A percentile compares a stretch with the other conserved stretches of the same genome.
phyloP scores from a whole-genome alignment of 2,113 vertebrate genomes.

The Nyctereutes procyonoides region DNA sequence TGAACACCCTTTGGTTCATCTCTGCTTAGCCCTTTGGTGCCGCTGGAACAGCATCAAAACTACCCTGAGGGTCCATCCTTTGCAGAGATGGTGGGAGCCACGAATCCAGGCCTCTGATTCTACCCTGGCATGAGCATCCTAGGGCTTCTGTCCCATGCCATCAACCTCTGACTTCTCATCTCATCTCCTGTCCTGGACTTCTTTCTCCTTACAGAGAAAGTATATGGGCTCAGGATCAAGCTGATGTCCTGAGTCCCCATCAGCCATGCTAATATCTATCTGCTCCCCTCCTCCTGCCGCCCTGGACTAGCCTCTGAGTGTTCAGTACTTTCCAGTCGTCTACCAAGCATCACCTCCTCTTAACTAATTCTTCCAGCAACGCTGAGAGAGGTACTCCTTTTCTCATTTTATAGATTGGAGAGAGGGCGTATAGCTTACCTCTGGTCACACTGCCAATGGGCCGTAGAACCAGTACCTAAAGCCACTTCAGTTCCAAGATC shows the following conservation, averaged over 20 bases:
- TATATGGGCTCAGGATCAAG: not conserved
- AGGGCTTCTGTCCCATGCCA: not conserved
- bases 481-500: not conserved
- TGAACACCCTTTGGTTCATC: no score
- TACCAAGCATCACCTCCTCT: not conserved
- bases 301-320: not conserved
- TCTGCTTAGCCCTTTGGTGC: not conserved
- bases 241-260: not conserved
- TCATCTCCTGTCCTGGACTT: not conserved
- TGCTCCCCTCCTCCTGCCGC: not conserved
- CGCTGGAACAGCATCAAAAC: not conserved
- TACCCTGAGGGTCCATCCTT: not conserved
- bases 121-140: not conserved
- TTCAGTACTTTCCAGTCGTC: not conserved
- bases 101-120: not conserved
- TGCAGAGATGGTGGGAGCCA: not conserved
- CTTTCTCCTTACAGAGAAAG: not conserved
- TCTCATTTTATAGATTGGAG: not conserved
- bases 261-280: not conserved
- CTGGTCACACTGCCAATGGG: rapidly evolving
- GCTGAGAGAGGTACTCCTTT: not conserved
- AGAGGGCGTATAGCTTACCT: not conserved
- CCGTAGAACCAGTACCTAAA: not conserved
- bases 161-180: not conserved
- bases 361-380: not conserved